Evolutionary conservation across 2,113 vertebrate genomes (phyloP), one percentile per base, ranked within the genome.

Genomic region (Terrapene triunguis): DNA sequence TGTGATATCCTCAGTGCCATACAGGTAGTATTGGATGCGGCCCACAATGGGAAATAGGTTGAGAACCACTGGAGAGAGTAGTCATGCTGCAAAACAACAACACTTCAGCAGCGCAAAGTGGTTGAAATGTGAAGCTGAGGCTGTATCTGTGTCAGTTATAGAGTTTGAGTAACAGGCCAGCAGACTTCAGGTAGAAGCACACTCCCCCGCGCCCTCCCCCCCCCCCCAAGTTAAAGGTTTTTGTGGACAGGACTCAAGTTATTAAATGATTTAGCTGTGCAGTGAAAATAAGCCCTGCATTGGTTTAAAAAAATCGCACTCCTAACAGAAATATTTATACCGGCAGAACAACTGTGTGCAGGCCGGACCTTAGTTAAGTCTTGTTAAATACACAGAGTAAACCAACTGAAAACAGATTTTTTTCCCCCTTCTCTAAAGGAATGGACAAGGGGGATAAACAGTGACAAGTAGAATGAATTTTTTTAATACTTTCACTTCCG

Each of bases 31-130:
- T 22, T 19, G 53, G 53, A 54, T 22, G 53, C 8, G 3, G 53
- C 53, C 53, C 21, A 54, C 53, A 54, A 54, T 54, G 53, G 53
- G 8, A 54, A 54, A 54, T 54, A 54, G 53, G 53, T 54, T 54
- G 53, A 22, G 21, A 54, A 54, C 53, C 14, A 22, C 53, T 54
- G 8, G n/a, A 10, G 53, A 53, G 38, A 47, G 29, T 32, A 62
- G 22, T 42, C 25, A 81, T 0, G 0, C 57, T 50, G 65, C 51
- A 50, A 79, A 47, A 47, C 1, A 0, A 0, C 0, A 51, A 54
- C 53, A 22, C 53, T 54, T 21, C 7, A 54, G 53, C 53, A 54
- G 53, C 53, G 3, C 21, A 21, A 22, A 54, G 53, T 54, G 53
- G 53, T 54, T 54, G 53, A 54, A 54, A 54, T 54, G 53, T 22